A percentile compares a stretch with the other conserved stretches of the same genome.
Conservation (phyloP, 2,113 vertebrate species). For the Muntiacus reevesi region DNA sequence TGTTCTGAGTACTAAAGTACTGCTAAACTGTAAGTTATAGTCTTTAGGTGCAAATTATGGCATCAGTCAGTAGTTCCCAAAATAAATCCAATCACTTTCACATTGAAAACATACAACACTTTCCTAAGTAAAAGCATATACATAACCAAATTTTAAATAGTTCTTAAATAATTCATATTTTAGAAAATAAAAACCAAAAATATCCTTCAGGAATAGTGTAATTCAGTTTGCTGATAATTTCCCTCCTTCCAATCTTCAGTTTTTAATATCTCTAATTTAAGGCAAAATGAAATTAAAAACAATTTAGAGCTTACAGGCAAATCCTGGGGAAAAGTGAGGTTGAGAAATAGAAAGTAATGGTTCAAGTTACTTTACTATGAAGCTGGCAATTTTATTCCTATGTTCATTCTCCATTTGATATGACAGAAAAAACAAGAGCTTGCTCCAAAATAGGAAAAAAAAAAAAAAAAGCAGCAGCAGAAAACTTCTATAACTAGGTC, state of each 20-base stretch:
- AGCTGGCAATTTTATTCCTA: not conserved
- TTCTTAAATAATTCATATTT: conserved; percentile 4
- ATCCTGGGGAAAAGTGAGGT: not conserved
- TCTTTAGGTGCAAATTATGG: conserved; percentile 30
- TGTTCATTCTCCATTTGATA: not conserved
- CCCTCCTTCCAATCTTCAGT: not conserved
- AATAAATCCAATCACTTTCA: conserved; percentile 25
- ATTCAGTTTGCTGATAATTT: not conserved
- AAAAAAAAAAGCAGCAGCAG: not conserved
- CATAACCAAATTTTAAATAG: not conserved
- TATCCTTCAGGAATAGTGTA: not conserved
- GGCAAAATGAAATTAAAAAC: conserved; percentile 28
- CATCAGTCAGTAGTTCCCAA: not conserved
- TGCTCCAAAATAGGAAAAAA: not conserved
- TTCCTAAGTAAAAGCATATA: conserved; percentile 5
- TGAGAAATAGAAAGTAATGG: not conserved
- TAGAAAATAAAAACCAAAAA: not conserved
- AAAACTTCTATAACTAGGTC: not conserved
- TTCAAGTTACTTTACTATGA: not conserved
- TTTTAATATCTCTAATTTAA: not conserved
- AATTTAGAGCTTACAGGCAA: not conserved
- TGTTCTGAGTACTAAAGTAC: not conserved
- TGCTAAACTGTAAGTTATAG: not conserved
- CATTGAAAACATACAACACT: not conserved
- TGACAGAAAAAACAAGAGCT: not conserved